A percentile compares a stretch with the other conserved stretches of the same genome.
These are phyloP conservation scores for Apocrypta bakeri DNA, from an alignment of 1,140 invertebrate species.

Conservation along the genomic window DNA sequence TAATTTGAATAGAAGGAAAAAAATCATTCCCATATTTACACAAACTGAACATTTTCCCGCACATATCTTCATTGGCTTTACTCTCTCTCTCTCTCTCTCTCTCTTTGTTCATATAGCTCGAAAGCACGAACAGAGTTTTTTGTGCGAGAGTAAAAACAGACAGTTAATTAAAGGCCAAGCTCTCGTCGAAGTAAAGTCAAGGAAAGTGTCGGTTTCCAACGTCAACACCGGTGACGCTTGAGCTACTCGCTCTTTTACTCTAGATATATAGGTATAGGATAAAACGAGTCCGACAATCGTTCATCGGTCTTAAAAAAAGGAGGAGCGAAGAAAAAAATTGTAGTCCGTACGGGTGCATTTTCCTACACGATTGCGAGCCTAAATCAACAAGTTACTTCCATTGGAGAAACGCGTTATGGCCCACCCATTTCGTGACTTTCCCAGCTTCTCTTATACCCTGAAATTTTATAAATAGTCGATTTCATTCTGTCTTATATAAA, in stretches of 20 bases:
- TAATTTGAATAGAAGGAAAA: neutral
- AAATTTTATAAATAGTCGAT: constrained; percentile 36
- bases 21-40: constrained; percentile 11
- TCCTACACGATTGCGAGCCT: constrained; percentile 4
- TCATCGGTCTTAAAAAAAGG: constrained; percentile 30
- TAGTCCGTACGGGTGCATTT: neutral
- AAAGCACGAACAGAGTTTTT: constrained; percentile 21
- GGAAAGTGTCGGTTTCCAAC: constrained; percentile 44
- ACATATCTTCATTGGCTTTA: neutral
- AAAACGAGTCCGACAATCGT: constrained; percentile 28
- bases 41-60: constrained; percentile 6
- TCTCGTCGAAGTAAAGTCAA: constrained; percentile 19
- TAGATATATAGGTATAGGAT: constrained; percentile 9
- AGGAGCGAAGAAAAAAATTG: constrained; percentile 4
- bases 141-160: constrained; percentile 10
- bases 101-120: neutral
- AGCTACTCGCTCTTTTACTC: neutral
- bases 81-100: neutral
- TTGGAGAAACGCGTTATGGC: neutral
- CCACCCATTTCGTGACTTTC: constrained; percentile 31
- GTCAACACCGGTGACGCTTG: constrained; percentile 21
- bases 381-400: constrained; percentile 35
- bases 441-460: neutral
- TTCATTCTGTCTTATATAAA: too few species aligned
- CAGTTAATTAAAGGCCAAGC: constrained; percentile 35